Evolutionary conservation across 2,888 invertebrate species (phyloP).

Genomic region (Hemithea aestivaria): DNA sequence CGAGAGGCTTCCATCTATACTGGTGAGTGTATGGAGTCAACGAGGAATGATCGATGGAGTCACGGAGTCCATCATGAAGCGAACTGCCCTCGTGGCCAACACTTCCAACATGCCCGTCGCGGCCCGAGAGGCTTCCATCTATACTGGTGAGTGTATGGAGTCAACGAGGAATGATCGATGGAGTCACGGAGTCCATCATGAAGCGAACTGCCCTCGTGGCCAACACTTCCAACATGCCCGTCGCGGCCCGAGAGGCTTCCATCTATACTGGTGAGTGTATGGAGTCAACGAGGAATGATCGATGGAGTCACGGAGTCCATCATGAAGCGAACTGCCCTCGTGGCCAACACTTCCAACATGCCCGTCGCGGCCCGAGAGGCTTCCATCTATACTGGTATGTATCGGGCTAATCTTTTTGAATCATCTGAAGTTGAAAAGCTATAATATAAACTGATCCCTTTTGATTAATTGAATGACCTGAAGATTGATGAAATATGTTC

Average conservation of each 20-base stretch:
- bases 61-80: conserved; percentile 99
- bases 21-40: conserved; percentile 75
- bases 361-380: conserved; percentile 99
- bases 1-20: conserved; percentile 99
- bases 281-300: too few relatives aligned
- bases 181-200: conserved; percentile 99
- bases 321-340: conserved; percentile 99
- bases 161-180: too few relatives aligned
- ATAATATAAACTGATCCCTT: too few relatives aligned
- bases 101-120: conserved; percentile 99
- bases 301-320: conserved; percentile 98
- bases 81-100: conserved; percentile 99
- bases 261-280: conserved; percentile 92
- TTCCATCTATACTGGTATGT: conserved; percentile 96
- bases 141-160: conserved; percentile 85
- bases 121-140: conserved; percentile 99
- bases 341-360: conserved; percentile 99
- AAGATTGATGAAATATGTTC: too few relatives aligned
- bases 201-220: conserved; percentile 99
- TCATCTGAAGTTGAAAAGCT: too few relatives aligned
- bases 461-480: too few relatives aligned
- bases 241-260: conserved; percentile 99
- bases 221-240: conserved; percentile 99
- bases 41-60: conserved; percentile 97
- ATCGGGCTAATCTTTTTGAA: too few relatives aligned